phyloP scores from a whole-genome alignment of 2,888 invertebrate species.

The Acanthosepion esculentum region DNA sequence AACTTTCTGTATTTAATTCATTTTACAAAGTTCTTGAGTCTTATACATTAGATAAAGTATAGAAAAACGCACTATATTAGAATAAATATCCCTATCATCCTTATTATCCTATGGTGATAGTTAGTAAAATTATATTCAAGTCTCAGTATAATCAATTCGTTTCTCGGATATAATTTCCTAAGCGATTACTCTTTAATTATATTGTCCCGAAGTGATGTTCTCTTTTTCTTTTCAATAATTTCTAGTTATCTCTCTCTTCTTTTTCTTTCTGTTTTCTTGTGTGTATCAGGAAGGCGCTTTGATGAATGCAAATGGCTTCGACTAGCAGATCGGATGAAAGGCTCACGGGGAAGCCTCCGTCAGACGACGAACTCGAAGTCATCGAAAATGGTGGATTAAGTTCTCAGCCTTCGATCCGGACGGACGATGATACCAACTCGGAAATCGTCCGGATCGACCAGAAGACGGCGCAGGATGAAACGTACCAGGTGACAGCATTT shows the following conservation, averaged over 20 bases:
- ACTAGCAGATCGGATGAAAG: slow-evolving; percentile 56
- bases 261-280: background rate
- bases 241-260: background rate
- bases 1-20: no score
- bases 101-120: no score
- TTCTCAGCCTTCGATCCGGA: slow-evolving; percentile 64
- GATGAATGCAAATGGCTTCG: slow-evolving; percentile 51
- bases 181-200: background rate
- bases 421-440: slow-evolving; percentile 69
- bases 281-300: background rate
- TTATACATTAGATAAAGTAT: no score
- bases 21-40: no score
- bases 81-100: no score
- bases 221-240: background rate
- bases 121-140: no score
- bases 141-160: no score
- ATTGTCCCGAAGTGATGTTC: background rate
- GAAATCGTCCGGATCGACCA: slow-evolving; percentile 71
- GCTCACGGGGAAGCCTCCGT: slow-evolving; percentile 56
- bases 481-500: slow-evolving; percentile 57
- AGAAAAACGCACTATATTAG: no score
- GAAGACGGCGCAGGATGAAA: slow-evolving; percentile 59
- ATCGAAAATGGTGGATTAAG: slow-evolving; percentile 70
- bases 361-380: slow-evolving; percentile 62
- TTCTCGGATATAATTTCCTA: no score